phyloP scores from a whole-genome alignment of 1,140 invertebrate species.

The Ganaspis sp. region DNA sequence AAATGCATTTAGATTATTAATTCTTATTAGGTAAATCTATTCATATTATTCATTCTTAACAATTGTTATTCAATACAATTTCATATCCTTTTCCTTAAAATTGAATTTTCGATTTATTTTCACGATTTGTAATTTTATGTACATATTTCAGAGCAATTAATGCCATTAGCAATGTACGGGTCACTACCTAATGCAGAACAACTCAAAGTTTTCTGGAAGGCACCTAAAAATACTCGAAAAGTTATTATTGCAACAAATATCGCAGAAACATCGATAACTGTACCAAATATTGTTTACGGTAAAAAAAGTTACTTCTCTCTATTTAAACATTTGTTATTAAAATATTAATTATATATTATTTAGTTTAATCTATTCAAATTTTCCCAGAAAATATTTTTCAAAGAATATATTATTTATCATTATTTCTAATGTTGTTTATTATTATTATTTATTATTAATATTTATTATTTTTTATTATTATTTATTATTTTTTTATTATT shows the following conservation, averaged over 20 bases:
- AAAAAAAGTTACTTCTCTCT: too few relatives aligned
- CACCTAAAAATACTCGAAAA: slow-evolving; percentile 88
- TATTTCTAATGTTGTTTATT: too few relatives aligned
- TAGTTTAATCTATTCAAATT: too few relatives aligned
- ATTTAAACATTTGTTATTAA: too few relatives aligned
- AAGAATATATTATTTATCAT: too few relatives aligned
- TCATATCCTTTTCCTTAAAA: background rate
- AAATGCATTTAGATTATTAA: too few relatives aligned
- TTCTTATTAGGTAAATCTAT: too few relatives aligned
- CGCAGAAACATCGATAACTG: slow-evolving; percentile 95
- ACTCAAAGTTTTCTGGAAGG: slow-evolving; percentile 90
- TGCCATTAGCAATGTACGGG: slow-evolving; percentile 95
- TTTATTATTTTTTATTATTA: slow-evolving; percentile 34
- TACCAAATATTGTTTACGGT: slow-evolving; percentile 93
- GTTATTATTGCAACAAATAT: slow-evolving; percentile 98
- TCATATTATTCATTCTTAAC: too few relatives aligned
- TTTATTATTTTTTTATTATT: background rate
- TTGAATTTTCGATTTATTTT: slow-evolving; percentile 18
- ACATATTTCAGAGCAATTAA: slow-evolving; percentile 81
- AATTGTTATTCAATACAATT: too few relatives aligned
- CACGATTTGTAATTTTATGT: too few relatives aligned
- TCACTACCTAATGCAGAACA: slow-evolving; percentile 90
- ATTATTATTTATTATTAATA: slow-evolving; percentile 19
- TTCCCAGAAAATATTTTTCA: too few relatives aligned
- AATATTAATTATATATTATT: too few relatives aligned